These are phyloP conservation scores for Drosophila pachea DNA, from an alignment of 1,140 invertebrate genomes.

Conservation along the genomic window DNA sequence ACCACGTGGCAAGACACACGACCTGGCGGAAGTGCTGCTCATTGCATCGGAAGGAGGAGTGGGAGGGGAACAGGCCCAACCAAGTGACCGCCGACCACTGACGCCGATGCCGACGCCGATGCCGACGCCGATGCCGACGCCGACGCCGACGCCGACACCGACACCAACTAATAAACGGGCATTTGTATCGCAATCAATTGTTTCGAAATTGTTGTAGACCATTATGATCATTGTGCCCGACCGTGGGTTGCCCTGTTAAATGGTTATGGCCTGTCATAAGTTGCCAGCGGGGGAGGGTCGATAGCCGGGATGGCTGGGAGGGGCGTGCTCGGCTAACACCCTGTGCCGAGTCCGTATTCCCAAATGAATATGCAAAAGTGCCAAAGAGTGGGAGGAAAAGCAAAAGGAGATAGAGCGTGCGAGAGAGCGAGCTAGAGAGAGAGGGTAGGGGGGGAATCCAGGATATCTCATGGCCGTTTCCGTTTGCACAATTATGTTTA, in stretches of 20 bases:
- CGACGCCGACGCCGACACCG: conserved; percentile 10
- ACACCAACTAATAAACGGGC: conserved; percentile 70
- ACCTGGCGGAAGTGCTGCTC: conserved; percentile 68
- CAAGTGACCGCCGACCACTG: conserved; percentile 28
- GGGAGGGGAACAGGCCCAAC: conserved; percentile 20
- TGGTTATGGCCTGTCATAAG: conserved; percentile 77
- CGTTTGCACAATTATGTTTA: conserved; percentile 77
- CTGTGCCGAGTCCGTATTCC: conserved; percentile 46
- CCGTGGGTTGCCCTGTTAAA: conserved; percentile 52
- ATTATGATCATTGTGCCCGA: conserved; percentile 68
- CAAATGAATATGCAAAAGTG: conserved; percentile 76
- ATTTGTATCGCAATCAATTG: conserved; percentile 77
- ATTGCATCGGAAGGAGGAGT: conserved; percentile 28
- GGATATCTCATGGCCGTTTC: conserved; percentile 74
- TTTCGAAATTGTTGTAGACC: conserved; percentile 75
- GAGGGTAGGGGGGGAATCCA: conserved; percentile 8
- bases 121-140: neutral
- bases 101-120: neutral
- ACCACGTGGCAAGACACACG: conserved; percentile 74
- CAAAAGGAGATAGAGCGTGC: neutral
- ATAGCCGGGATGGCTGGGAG: conserved; percentile 15
- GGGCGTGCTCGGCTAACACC: conserved; percentile 2
- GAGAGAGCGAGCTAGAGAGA: conserved; percentile 1
- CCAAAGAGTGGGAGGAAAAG: conserved; percentile 5
- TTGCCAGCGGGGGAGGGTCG: conserved; percentile 44